phyloP scores from a whole-genome alignment of 1,140 invertebrate genomes.

The Rhyacophila brunnea region DNA sequence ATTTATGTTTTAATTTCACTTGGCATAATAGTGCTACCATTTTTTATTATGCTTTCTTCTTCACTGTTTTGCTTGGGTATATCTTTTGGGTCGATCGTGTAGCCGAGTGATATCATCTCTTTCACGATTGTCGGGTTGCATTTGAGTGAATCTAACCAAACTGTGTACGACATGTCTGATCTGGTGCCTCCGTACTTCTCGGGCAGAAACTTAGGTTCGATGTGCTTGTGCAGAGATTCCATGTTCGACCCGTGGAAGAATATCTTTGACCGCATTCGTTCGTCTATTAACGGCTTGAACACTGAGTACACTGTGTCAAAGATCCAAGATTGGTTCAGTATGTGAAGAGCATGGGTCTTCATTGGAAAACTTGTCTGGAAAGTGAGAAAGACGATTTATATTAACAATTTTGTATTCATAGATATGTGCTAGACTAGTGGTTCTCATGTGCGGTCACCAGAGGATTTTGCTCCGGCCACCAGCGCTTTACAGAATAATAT shows the following conservation, averaged over 20 bases:
- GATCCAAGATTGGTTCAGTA: slow-evolving; percentile 76
- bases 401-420: too few relatives aligned
- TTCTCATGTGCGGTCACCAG: too few relatives aligned
- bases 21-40: too few relatives aligned
- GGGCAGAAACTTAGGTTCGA: slow-evolving; percentile 67
- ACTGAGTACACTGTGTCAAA: slow-evolving; percentile 75
- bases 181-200: slow-evolving; percentile 69
- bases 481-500: too few relatives aligned
- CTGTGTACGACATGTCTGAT: slow-evolving; percentile 68
- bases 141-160: slow-evolving; percentile 68
- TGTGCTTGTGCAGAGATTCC: slow-evolving; percentile 73
- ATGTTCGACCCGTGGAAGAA: slow-evolving; percentile 75
- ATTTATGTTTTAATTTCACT: too few relatives aligned
- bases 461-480: too few relatives aligned
- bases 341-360: slow-evolving; percentile 71
- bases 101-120: slow-evolving; percentile 64
- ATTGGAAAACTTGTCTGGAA: slow-evolving; percentile 70
- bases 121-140: slow-evolving; percentile 60
- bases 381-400: too few relatives aligned
- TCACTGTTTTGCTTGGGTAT: slow-evolving; percentile 4
- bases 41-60: background rate
- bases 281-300: slow-evolving; percentile 72
- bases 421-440: too few relatives aligned
- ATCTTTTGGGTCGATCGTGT: slow-evolving; percentile 44
- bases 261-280: slow-evolving; percentile 66